Conservation (phyloP, 2,113 vertebrate species). For the Gracilinanus agilis region DNA sequence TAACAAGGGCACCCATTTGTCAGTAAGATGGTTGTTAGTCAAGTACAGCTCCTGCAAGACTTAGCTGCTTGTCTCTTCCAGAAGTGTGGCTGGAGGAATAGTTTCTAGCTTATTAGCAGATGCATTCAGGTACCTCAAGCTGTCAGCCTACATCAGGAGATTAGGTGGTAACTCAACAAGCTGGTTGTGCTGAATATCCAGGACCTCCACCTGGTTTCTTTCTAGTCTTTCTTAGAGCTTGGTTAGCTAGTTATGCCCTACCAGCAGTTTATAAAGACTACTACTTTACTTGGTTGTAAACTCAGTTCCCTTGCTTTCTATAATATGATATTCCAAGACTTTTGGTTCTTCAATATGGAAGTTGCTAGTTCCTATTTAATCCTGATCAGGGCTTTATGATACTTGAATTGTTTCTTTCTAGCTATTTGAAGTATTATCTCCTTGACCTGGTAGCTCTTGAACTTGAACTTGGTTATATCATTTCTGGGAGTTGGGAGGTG, state of each 20-base stretch:
- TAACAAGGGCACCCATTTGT: slow-evolving; percentile 96
- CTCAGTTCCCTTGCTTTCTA: too few relatives aligned
- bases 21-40: slow-evolving; percentile 96
- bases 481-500: too few relatives aligned
- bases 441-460: too few relatives aligned
- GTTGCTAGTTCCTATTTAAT: too few relatives aligned
- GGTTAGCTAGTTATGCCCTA: slow-evolving; percentile 92
- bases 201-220: slow-evolving; percentile 92
- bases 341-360: too few relatives aligned
- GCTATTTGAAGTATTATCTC: too few relatives aligned
- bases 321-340: too few relatives aligned
- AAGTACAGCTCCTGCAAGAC: slow-evolving; percentile 96
- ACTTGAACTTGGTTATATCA: too few relatives aligned
- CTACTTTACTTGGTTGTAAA: too few relatives aligned
- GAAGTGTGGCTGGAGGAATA: slow-evolving; percentile 93
- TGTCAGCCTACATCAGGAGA: slow-evolving; percentile 95
- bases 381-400: too few relatives aligned
- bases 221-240: slow-evolving; percentile 94
- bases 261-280: slow-evolving; percentile 95
- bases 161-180: slow-evolving; percentile 93
- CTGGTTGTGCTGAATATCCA: slow-evolving; percentile 97
- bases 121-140: slow-evolving; percentile 94
- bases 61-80: slow-evolving; percentile 95
- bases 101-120: slow-evolving; percentile 98
- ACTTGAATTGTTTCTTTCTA: too few relatives aligned